Conservation (phyloP, 2,113 vertebrate genomes). For the Notothenia rossii region DNA sequence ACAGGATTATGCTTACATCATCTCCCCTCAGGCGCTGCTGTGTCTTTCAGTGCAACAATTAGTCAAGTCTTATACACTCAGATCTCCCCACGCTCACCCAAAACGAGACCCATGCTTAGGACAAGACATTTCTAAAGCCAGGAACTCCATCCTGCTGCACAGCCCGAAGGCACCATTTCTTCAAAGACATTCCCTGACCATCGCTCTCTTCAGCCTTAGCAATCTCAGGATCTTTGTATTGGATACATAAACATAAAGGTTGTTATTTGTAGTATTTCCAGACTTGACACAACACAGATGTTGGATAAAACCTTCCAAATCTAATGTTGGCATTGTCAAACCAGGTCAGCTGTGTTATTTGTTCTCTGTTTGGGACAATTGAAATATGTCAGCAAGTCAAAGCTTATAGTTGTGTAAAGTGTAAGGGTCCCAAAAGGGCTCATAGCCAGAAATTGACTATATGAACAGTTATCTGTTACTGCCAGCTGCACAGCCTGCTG, state of each 20-base stretch:
- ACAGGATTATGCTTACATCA: conserved; percentile 31
- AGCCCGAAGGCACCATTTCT: conserved; percentile 41
- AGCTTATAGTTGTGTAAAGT: conserved; percentile 6
- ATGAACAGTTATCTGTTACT: not conserved
- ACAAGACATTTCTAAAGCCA: conserved; percentile 41
- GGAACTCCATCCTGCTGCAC: conserved; percentile 33
- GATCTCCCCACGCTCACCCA: conserved; percentile 13
- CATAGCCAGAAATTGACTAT: not conserved
- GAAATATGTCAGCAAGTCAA: conserved; percentile 2
- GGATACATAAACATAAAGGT: not conserved
- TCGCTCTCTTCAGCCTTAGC: conserved; percentile 8
- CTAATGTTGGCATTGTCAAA: conserved; percentile 5
- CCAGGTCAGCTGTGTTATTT: conserved; percentile 13
- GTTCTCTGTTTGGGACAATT: not conserved
- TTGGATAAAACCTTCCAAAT: not conserved
- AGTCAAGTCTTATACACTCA: conserved; percentile 28
- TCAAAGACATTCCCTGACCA: not conserved
- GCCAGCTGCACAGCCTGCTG: conserved; percentile 16
- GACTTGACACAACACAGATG: not conserved
- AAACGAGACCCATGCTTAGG: conserved; percentile 16
- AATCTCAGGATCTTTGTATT: not conserved
- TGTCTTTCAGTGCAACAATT: conserved; percentile 51
- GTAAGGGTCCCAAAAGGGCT: not conserved
- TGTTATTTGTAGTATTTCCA: not conserved
- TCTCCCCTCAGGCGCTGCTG: conserved; percentile 28